Evolutionary conservation across 2,888 invertebrate species (phyloP), one percentile per base, ranked within the genome.

Genomic region (Blastobasis lacticolella): DNA sequence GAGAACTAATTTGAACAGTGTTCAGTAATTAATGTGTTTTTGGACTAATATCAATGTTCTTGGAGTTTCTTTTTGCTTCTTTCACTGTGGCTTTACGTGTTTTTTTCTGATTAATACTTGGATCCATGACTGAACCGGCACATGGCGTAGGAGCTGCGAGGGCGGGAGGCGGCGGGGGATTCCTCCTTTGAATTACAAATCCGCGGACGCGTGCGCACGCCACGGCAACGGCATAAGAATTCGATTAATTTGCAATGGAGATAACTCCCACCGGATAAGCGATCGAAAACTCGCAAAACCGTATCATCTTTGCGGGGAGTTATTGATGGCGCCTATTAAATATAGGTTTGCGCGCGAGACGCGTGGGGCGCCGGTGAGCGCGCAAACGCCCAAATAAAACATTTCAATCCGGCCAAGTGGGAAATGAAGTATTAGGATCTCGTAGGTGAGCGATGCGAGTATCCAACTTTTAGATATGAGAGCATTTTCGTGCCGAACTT

Each of bases 241-340:
- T 77, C 81, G 76, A 81, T 84, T 83, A 85, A 86, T 87, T 85
- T 85, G 78, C 83, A 86, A 86, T 85, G 79, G 81, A 83, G 78
- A 87, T 87, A 82, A 80, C 76, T 73, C 71, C 68, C 72, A 66
- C 63, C 64, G 67, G 71, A 70, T 76, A 78, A 81, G 69, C 75
- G 77, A 74, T 78, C 73, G 75, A 73, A 71, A 74, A 73, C 72
- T 74, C 73, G 71, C 74, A 73, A 79, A 72, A 75, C 71, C 78
- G 81, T 81, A 83, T 83, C 82, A 82, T 85, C 78, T 81, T 76
- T 71, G 64, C 71, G 64, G 72, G 69, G 75, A 75, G 87, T 89
- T 89, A 88, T 89, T 88, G 88, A 89, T 89, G 82, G 80, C 74
- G 70, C 71, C 85, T 81, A 88, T 89, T 87, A 88, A 88, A 88